These are phyloP conservation scores for Propithecus coquereli DNA, from an alignment of 2,113 vertebrate species.

Conservation along the genomic window DNA sequence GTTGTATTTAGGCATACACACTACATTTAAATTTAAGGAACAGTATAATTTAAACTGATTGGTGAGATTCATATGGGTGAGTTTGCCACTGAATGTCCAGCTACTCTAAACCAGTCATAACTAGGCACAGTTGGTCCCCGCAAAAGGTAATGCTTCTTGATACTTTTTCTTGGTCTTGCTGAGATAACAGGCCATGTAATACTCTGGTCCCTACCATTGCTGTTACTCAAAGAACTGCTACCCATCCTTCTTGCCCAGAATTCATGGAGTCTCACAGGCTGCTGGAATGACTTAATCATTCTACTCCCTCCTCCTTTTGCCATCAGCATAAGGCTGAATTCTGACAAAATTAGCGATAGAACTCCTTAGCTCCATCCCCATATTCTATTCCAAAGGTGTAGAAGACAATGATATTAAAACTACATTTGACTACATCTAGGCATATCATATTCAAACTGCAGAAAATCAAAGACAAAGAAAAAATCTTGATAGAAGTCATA, in stretches of 20 bases:
- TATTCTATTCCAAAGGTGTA: background rate
- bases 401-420: background rate
- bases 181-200: background rate
- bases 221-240: background rate
- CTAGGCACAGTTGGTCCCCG: background rate
- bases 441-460: background rate
- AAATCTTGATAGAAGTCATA: background rate
- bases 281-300: background rate
- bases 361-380: background rate
- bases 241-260: background rate
- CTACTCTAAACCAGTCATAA: background rate
- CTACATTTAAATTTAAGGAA: background rate
- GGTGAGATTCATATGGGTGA: background rate
- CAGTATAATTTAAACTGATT: background rate
- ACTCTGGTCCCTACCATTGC: background rate
- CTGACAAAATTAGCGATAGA: background rate
- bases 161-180: background rate
- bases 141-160: background rate
- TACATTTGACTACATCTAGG: background rate
- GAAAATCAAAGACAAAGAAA: background rate
- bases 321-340: background rate
- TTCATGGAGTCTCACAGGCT: background rate
- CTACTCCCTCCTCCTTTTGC: background rate
- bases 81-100: background rate
- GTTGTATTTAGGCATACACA: background rate